Conservation (phyloP, 1,140 invertebrate species). For the Aplysia californica region DNA sequence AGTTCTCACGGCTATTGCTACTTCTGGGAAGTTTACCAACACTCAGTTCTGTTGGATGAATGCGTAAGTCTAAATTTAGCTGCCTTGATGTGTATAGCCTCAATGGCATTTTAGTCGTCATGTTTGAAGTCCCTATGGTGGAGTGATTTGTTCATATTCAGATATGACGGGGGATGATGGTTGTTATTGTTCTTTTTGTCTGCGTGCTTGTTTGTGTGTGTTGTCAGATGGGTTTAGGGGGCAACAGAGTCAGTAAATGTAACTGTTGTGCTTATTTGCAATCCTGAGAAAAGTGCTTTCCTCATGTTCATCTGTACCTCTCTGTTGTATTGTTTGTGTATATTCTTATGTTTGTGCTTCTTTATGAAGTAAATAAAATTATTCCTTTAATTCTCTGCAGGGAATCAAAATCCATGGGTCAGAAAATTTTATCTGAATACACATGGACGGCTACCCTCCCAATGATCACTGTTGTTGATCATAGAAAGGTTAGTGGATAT, state of each 20-base stretch:
- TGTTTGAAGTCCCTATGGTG: background rate
- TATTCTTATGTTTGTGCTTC: background rate
- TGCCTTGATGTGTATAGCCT: no score
- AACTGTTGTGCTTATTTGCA: background rate
- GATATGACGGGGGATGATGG: no score
- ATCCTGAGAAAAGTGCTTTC: background rate
- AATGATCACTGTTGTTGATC: slow-evolving; percentile 19
- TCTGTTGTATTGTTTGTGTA: no score
- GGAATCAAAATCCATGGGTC: background rate
- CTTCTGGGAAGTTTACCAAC: slow-evolving; percentile 3
- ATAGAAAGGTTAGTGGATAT: slow-evolving; percentile 11
- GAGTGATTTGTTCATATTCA: background rate
- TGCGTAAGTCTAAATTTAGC: slow-evolving; percentile 25
- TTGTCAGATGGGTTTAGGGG: background rate
- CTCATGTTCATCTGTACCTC: background rate
- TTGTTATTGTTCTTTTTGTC: no score
- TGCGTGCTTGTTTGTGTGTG: no score
- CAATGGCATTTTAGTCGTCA: no score
- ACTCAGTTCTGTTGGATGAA: slow-evolving; percentile 36
- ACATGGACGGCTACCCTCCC: slow-evolving; percentile 5
- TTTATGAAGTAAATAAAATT: no score
- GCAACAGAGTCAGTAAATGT: background rate
- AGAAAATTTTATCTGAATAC: slow-evolving; percentile 11
- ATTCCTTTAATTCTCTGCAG: background rate
- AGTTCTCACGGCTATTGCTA: slow-evolving; percentile 12